Evolutionary conservation across 2,888 invertebrate species (phyloP).

Genomic region (Sarcophaga variegata): DNA sequence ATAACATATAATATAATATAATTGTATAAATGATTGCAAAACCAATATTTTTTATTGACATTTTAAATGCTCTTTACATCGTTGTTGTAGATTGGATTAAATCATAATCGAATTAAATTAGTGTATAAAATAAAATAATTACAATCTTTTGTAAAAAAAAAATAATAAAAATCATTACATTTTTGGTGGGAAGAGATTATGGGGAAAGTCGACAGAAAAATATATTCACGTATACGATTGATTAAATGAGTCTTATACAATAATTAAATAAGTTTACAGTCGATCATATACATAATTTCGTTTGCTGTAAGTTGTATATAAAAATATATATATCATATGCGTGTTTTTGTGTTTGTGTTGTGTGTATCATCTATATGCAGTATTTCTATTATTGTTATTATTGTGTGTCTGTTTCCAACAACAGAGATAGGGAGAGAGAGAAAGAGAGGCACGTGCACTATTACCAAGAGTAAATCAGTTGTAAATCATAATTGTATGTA

Average conservation of each 20-base stretch:
- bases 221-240: neutral
- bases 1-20: slow-evolving; percentile 2
- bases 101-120: slow-evolving; percentile 39
- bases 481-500: slow-evolving; percentile 38
- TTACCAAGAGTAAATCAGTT: slow-evolving; percentile 44
- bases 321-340: slow-evolving; percentile 44
- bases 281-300: slow-evolving; percentile 5
- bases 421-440: slow-evolving; percentile 1
- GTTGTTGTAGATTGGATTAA: slow-evolving; percentile 38
- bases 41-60: slow-evolving; percentile 35
- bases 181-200: slow-evolving; percentile 14
- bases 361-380: neutral
- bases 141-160: neutral
- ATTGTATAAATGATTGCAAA: slow-evolving; percentile 19
- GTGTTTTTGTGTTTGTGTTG: slow-evolving; percentile 10
- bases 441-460: slow-evolving; percentile 66
- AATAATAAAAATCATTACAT: neutral
- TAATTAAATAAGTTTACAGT: slow-evolving; percentile 22
- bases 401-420: neutral
- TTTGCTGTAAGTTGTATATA: slow-evolving; percentile 59
- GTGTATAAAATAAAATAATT: neutral
- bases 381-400: no score
- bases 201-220: slow-evolving; percentile 14
- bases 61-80: slow-evolving; percentile 55
- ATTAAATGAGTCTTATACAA: slow-evolving; percentile 16